Evolutionary conservation across 1,140 invertebrate species (phyloP), one percentile per base, ranked within the genome.

Genomic region (Drosophila pandora): DNA sequence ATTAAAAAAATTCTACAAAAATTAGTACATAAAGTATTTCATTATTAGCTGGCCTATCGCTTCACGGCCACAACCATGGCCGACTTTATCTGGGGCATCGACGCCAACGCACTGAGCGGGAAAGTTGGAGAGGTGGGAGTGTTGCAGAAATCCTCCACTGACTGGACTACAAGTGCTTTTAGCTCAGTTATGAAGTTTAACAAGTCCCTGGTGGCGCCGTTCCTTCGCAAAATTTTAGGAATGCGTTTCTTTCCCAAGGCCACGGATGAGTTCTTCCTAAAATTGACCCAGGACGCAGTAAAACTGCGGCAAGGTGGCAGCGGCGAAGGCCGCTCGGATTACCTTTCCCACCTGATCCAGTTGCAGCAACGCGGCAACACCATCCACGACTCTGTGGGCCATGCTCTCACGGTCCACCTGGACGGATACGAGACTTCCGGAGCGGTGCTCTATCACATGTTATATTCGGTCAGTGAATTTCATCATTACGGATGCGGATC

Each of bases 341-440:
- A 89, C 52, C 50, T 92, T 3, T 69, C 92, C 2, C 75, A 91
- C 41, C 22, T 92, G 53, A 57, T 92, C n/a, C 75, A 92, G 41
- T 65, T 84, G 45, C 83, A 92, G 71, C 85, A 84, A 50, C 76
- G 70, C 81, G 92, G 91, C 58, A 92, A 94, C 21, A 91, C 89
- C 1, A 92, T 93, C 1, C 92, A 94, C 21, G 93, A 95, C 68
- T 92, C 96, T 7, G 90, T 94, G 21, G 92, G 93, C 0, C 92
- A 93, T 84, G 91, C 92, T 2, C 74, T 93, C 4, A 79, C 93
- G 0, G 93, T 94, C 47, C 92, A 94, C 30, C 49, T 94, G 32
- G 94, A 94, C 63, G 94, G 94, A 47, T 95, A 93, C 62, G 94
- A 95, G 55, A 94, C 94, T 0, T 76, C 88, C 0, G 71, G 54